phyloP scores from a whole-genome alignment of 1,140 invertebrate species.

The Dinothrombium tinctorium region DNA sequence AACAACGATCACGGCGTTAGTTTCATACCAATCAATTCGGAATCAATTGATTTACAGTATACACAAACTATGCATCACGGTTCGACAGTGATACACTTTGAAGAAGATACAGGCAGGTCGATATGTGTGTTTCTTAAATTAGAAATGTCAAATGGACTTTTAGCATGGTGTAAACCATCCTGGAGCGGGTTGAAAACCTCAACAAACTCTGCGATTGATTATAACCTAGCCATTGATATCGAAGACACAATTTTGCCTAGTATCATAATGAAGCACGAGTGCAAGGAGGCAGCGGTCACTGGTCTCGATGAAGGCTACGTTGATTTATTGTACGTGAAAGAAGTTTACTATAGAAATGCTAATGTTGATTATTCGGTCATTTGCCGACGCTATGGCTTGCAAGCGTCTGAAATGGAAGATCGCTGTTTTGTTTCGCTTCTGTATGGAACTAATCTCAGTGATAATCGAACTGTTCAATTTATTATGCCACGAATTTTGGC shows the following conservation, averaged over 20 bases:
- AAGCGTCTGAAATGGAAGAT: neutral
- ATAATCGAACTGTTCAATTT: constrained; percentile 64
- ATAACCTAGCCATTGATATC: constrained; percentile 33
- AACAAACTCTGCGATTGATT: constrained; percentile 26
- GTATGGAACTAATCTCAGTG: constrained; percentile 52
- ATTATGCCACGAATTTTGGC: constrained; percentile 47
- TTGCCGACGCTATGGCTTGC: constrained; percentile 28
- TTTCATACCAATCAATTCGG: constrained; percentile 38
- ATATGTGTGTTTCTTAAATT: constrained; percentile 49
- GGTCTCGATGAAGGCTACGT: constrained; percentile 40
- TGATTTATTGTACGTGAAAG: constrained; percentile 42
- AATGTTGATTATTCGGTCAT: constrained; percentile 14
- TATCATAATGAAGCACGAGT: constrained; percentile 27
- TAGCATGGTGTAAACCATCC: constrained; percentile 61
- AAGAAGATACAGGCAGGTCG: constrained; percentile 40
- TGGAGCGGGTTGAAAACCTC: constrained; percentile 43
- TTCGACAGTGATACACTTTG: constrained; percentile 56
- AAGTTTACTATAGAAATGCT: constrained; percentile 31
- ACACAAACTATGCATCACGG: constrained; percentile 53
- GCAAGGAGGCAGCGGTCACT: constrained; percentile 28
- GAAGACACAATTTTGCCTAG: constrained; percentile 32
- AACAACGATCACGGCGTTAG: constrained; percentile 63
- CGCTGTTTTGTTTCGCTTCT: constrained; percentile 40
- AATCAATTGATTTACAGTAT: constrained; percentile 10
- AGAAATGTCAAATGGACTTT: constrained; percentile 54